Conservation (phyloP, 1,140 invertebrate species). For the Heterodera carotae region DNA sequence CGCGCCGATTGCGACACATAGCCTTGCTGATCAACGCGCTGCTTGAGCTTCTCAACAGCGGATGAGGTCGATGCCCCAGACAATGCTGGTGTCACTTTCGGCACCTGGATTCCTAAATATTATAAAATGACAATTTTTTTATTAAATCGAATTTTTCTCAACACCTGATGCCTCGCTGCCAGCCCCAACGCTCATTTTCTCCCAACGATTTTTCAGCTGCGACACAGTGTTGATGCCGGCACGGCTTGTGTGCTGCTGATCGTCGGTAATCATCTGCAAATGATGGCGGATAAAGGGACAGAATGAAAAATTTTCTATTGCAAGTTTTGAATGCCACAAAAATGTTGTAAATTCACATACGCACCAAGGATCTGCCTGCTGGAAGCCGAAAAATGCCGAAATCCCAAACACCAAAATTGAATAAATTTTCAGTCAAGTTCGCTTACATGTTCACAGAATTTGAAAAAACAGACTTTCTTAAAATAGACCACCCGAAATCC, state of each 20-base stretch:
- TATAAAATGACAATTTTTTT: no score
- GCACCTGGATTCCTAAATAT: neutral
- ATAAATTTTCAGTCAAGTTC: no score
- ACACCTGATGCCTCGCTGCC: neutral
- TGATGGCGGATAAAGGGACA: no score
- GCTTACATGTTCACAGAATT: no score
- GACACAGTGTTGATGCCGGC: constrained; percentile 50
- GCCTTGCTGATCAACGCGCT: constrained; percentile 7
- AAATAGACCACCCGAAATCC: no score
- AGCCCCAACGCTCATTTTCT: constrained; percentile 51
- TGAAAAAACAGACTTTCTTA: no score
- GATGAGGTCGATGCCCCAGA: neutral
- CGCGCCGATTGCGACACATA: constrained; percentile 56
- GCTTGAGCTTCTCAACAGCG: neutral
- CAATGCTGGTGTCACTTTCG: constrained; percentile 1
- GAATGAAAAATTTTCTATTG: neutral
- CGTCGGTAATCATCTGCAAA: neutral
- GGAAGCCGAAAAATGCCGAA: neutral
- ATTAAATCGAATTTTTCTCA: neutral
- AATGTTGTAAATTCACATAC: no score
- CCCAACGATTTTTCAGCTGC: constrained; percentile 61
- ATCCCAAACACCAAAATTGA: no score
- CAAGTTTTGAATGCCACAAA: no score
- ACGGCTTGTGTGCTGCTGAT: neutral
- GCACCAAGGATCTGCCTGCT: no score